Conservation (phyloP, 2,113 vertebrate species). For the Dermatemys mawii region DNA sequence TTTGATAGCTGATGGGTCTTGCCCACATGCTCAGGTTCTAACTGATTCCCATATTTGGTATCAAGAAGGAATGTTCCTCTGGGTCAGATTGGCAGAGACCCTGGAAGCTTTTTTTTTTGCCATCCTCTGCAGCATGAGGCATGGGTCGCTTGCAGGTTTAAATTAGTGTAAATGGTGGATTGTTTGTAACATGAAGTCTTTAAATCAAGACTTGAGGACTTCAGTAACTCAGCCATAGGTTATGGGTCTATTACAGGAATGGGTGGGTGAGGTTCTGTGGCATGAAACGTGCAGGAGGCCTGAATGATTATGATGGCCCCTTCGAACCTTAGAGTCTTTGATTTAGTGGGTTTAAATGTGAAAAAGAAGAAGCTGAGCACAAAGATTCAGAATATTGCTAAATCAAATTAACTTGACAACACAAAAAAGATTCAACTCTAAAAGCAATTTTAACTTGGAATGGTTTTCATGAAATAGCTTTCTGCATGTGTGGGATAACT, state of each 20-base stretch:
- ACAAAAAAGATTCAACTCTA: background rate
- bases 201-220: background rate
- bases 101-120: background rate
- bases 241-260: background rate
- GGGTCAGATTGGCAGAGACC: background rate
- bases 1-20: background rate
- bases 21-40: background rate
- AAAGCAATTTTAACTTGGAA: conserved; percentile 2
- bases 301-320: background rate
- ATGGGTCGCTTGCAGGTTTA: background rate
- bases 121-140: background rate
- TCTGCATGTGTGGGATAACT: background rate
- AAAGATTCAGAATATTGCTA: background rate
- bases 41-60: background rate
- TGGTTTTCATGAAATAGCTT: background rate
- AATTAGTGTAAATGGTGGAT: background rate
- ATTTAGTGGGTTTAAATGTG: background rate
- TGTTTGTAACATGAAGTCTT: background rate
- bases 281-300: background rate
- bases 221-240: background rate
- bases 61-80: background rate
- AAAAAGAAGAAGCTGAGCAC: background rate
- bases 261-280: background rate
- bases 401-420: background rate
- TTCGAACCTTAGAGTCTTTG: background rate